phyloP scores from a whole-genome alignment of 1,140 invertebrate species.

The Brachionus sp. region DNA sequence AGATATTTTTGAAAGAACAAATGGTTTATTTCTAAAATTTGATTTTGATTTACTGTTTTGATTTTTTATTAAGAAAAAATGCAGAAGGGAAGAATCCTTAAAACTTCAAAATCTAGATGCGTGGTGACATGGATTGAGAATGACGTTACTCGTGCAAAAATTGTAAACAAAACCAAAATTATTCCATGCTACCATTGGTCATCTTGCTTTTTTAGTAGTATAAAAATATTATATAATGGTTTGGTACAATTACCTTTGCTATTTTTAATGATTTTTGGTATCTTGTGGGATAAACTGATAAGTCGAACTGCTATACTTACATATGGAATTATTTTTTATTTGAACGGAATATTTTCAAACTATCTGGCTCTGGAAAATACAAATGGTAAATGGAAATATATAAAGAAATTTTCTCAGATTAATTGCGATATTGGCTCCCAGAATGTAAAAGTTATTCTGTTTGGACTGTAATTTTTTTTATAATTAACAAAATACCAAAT shows the following conservation, averaged over 20 bases:
- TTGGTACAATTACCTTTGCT: background rate
- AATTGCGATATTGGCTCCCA: background rate
- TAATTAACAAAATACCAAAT: background rate
- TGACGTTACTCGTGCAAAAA: background rate
- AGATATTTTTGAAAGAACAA: slow-evolving; percentile 10
- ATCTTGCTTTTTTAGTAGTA: background rate
- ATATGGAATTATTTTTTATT: background rate
- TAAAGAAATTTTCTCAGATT: background rate
- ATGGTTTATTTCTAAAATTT: background rate
- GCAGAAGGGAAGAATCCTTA: background rate
- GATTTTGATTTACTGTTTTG: background rate
- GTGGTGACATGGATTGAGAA: background rate
- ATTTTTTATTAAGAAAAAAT: background rate
- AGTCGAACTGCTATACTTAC: background rate
- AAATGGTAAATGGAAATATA: background rate
- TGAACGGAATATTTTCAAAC: background rate
- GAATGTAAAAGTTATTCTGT: slow-evolving; percentile 10
- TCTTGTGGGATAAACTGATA: background rate
- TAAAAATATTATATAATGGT: background rate
- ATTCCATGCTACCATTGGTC: background rate
- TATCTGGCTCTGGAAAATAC: background rate
- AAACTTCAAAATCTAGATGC: background rate
- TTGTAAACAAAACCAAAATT: background rate
- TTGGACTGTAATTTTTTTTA: slow-evolving; percentile 18
- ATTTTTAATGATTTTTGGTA: background rate